Conservation (phyloP, 1,140 invertebrate genomes). For the Melipona quadrifasciata region DNA sequence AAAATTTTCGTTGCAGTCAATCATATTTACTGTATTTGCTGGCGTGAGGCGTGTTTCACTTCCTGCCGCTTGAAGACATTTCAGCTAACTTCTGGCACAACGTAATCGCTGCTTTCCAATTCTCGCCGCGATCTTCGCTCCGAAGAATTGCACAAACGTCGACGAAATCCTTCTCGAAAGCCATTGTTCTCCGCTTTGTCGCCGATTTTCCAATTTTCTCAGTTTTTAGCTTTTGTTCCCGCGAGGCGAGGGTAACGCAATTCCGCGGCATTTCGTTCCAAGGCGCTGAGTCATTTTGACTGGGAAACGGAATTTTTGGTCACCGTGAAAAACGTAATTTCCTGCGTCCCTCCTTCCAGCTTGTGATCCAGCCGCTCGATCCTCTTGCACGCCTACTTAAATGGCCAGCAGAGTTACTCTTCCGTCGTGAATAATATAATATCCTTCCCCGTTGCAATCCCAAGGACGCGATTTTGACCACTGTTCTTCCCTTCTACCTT, state of each 20-base stretch:
- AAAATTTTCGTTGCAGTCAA: constrained; percentile 15
- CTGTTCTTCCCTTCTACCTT: neutral
- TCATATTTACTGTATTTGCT: no score
- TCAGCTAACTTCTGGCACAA: neutral
- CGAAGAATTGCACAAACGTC: constrained; percentile 5
- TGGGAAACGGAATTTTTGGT: neutral
- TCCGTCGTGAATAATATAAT: constrained; percentile 31
- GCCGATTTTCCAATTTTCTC: neutral
- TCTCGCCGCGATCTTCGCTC: neutral
- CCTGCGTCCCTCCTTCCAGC: constrained; percentile 12
- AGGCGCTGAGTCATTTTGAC: neutral
- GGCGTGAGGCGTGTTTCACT: neutral
- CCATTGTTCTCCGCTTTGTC: neutral
- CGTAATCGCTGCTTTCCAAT: constrained; percentile 35
- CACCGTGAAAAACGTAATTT: neutral
- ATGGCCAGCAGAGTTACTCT: constrained; percentile 14
- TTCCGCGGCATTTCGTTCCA: neutral
- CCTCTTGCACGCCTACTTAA: constrained; percentile 35
- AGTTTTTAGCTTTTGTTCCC: neutral
- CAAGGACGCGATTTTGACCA: constrained; percentile 25
- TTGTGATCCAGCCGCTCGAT: constrained; percentile 20
- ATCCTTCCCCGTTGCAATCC: constrained; percentile 31
- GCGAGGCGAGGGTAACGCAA: neutral
- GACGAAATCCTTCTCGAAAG: neutral
- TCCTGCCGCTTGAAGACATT: constrained; percentile 27